Evolutionary conservation across 2,888 invertebrate genomes (phyloP), one percentile per base, ranked within the genome.

Genomic region (Syrista parreyssii): DNA sequence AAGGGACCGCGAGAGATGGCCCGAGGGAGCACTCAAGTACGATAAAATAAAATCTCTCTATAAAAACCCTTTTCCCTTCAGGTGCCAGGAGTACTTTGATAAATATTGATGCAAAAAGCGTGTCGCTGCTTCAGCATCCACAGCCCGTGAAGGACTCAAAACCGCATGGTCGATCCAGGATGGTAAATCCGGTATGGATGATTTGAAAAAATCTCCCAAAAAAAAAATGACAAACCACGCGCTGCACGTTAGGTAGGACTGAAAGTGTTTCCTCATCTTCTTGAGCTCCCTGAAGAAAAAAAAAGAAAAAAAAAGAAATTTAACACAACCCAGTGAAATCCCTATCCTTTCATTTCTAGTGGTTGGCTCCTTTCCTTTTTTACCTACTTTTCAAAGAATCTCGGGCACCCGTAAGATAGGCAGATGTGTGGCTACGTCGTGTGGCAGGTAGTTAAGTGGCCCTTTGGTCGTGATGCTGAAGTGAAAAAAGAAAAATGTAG

Each of bases 381-480:
- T 55, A 55, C 23, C 55, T 55, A 55, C 55, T 55, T 55, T 55
- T 9, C 55, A 55, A 23, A 55, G 55, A 55, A 55, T 23, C 55
- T 55, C 55, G 55, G 23, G 55, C 55, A 55, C 55, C 55, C 55
- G 23, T 55, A 23, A 55, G 55, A 55, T 55, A 55, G 55, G 9
- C 55, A 55, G 55, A 55, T 23, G 55, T 55, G 55, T 55, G 23
- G 55, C 9, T 55, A 55, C 71, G 71, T 33, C 71, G 71, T 33
- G 71, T 33, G 55, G 71, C 71, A 71, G 71, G 71, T 71, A 71
- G 71, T 71, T 71, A 71, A 71, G 71, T 71, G 71, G 71, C 31
- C 33, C 71, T 71, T 33, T 33, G 71, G 71, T 33, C 71, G 71
- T 32, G 71, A 71, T 71, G 71, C 33, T 32, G 71, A 71, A 33